phyloP scores from a whole-genome alignment of 2,888 invertebrate genomes.

The Habrosyne pyritoides region DNA sequence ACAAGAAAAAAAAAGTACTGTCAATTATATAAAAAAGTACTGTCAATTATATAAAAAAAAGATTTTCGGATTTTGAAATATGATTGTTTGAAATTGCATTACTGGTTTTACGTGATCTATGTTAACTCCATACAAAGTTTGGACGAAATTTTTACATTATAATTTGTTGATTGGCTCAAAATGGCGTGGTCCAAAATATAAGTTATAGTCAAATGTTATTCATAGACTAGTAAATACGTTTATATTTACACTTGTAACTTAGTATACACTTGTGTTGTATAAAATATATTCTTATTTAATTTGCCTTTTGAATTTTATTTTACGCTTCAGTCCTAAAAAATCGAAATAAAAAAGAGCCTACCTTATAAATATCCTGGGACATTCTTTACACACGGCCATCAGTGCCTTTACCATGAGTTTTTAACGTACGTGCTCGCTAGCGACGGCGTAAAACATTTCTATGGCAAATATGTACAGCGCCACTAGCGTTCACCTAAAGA shows the following conservation, averaged over 20 bases:
- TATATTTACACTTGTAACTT: conserved; percentile 57
- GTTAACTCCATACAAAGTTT: neutral
- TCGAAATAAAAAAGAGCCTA: too few species aligned
- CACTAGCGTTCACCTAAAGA: too few species aligned
- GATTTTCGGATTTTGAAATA: too few species aligned
- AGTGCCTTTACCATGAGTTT: too few species aligned
- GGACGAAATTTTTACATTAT: conserved; percentile 17
- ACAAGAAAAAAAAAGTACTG: too few species aligned
- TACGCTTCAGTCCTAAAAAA: neutral
- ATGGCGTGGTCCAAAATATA: conserved; percentile 42
- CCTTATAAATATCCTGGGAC: too few species aligned
- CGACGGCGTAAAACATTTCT: too few species aligned
- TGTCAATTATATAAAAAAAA: too few species aligned
- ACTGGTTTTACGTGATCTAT: neutral
- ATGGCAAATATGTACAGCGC: too few species aligned
- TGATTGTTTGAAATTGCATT: neutral
- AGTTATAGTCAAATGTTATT: conserved; percentile 46
- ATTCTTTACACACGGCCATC: too few species aligned
- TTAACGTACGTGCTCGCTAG: too few species aligned
- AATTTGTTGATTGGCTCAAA: conserved; percentile 51
- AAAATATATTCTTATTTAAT: conserved; percentile 75
- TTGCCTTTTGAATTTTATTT: conserved; percentile 31
- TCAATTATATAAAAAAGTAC: too few species aligned
- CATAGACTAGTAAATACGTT: conserved; percentile 18
- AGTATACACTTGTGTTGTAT: conserved; percentile 71